Evolutionary conservation across 2,797 vertebrate species (phyloP), one percentile per base, ranked within the genome.

Genomic region (Clamator glandarius): DNA sequence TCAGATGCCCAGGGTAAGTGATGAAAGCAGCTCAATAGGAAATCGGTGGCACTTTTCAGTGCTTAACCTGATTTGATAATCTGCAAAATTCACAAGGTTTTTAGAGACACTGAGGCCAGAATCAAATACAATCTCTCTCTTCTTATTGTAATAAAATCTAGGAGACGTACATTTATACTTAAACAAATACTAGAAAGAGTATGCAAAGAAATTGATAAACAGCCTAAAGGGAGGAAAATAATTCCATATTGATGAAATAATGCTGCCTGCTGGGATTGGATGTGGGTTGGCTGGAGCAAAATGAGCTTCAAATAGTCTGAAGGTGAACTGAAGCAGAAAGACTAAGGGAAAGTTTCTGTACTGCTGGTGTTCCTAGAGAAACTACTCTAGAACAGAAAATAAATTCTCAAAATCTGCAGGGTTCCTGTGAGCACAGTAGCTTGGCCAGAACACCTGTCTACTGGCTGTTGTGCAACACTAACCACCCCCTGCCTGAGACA

Each of bases 21-120:
- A 26, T 21, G 59, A 54, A 36, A 87, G 28, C 35, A 76, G 12
- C 78, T 87, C 51, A 63, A 64, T 20, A 57, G 35, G 48, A 80
- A 76, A 73, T 55, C 48, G 80, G 21, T 20, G 39, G 6, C 1
- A 3, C 3, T 23, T 74, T 88, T 88, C 44, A 48, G 18, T 52
- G 16, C 23, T 78, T 91, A 51, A 78, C 16, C 69, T 44, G 39
- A 39, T 70, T 42, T 2, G 16, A 51, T 44, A 77, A 57, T 29
- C 46, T 70, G 28, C 11, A 93, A 90, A 88, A 90, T 83, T 70
- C 54, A 52, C 14, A 33, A n/a, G 63, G 9, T 85, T 92, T 90
- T 63, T 68, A 72, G 48, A 57, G 28, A 15, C 31, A 81, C 31
- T 21, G 35, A 41, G 39, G 82, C 8, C 28, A 69, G 16, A 42